Conservation (phyloP, 2,888 invertebrate species). For the Morinoia aosen region DNA sequence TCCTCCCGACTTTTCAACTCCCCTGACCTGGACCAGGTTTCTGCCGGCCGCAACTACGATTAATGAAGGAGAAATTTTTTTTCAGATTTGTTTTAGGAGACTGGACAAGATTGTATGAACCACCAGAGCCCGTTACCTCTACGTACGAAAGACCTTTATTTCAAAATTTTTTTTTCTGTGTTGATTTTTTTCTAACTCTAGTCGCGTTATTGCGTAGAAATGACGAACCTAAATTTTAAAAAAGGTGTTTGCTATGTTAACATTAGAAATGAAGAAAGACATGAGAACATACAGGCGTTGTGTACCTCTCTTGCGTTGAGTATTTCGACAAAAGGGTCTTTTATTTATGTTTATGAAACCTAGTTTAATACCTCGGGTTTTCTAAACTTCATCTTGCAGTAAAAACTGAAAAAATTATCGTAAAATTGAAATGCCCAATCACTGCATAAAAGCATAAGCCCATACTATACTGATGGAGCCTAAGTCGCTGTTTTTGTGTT, state of each 20-base stretch:
- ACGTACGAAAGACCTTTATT: not conserved
- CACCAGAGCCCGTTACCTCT: not conserved
- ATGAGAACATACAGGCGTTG: not conserved
- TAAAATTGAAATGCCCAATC: no score
- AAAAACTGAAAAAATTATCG: no score
- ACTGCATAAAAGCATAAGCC: not conserved
- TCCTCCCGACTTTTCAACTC: not conserved
- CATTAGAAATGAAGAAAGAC: not conserved
- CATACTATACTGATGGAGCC: no score
- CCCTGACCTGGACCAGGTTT: conserved; percentile 12
- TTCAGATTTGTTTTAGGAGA: not conserved
- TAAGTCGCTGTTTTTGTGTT: no score
- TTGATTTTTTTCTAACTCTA: not conserved
- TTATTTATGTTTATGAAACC: not conserved
- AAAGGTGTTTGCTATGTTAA: not conserved
- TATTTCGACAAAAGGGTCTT: not conserved
- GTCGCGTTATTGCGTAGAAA: not conserved
- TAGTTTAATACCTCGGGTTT: not conserved
- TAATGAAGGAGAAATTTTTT: not conserved
- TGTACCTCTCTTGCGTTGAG: not conserved
- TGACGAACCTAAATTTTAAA: not conserved
- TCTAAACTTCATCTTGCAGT: not conserved
- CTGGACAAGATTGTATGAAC: not conserved
- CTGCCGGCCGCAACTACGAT: conserved; percentile 4
- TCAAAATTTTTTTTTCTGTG: not conserved